Base-by-base conservation (phyloP, 2,113 vertebrate species). In the Macrotus californicus region DNA sequence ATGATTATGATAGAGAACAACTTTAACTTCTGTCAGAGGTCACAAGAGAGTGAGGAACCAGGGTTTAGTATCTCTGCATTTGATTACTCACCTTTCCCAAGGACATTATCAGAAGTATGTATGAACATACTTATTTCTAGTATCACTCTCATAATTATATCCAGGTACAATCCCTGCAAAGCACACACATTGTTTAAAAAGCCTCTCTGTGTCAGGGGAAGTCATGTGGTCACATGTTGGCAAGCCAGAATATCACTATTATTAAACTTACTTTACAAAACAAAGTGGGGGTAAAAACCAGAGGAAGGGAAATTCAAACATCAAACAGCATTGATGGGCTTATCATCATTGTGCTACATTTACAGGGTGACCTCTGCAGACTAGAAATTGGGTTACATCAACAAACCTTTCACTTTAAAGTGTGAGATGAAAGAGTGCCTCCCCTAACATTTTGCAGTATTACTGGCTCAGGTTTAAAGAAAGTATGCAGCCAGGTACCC, bases 381-480 rank as follows among this genome's bases (percentile, higher is more conserved):
- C 92, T 98, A 95, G 97, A 98, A 98, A 98, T 98, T 98, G 98
- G 98, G 98, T 98, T 98, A 98, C 97, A 98, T 98, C 98, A 98
- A 98, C 97, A 98, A 97, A 97, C 96, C 70, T 96, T 97, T 97
- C 96, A 95, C 97, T 98, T 98, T 98, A 98, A 98, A 98, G 98
- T 95, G 91, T 54, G 93, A 99, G 98, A 98, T 98, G 97, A 98
- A 98, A 98, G 98, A 95, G 88, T 83, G 75, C 83, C 96, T 92
- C 96, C 96, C 93, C 92, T 97, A 96, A 97, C 77, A 87, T 95
- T 97, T 95, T 87, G 89, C 97, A 97, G 96, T 88, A 96, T 97
- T 97, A 97, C 93, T 98, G 98, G 98, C 98, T 98, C 98, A 97
- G 97, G 98, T 98, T 98, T 98, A 98, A 98, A 98, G 98, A 93